Evolutionary conservation across 1,140 invertebrate species (phyloP), one percentile per base, ranked within the genome.

Genomic region (Drosophila sp.): DNA sequence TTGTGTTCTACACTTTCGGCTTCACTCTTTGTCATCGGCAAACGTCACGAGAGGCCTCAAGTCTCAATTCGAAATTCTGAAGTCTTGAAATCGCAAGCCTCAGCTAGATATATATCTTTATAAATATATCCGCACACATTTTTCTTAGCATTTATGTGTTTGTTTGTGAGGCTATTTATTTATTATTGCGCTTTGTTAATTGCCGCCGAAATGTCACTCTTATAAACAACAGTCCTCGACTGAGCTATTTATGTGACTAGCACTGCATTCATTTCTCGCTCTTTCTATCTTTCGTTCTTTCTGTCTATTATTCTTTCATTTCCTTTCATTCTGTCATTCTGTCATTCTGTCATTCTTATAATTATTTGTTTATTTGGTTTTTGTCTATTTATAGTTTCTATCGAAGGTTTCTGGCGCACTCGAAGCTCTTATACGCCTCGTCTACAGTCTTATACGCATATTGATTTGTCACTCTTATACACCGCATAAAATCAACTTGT

Each of bases 11-110:
- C 36, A 36, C 7, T 59, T 59, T 59, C 29, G n/a, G 16, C 13
- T 48, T 54, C 56, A 38, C 7, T 57, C 50, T 81, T 78, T 45
- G 62, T 43, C 78, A 65, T 76, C 38, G 46, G 54, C 41, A 63
- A 63, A 84, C 77, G 80, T 86, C 77, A 80, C 73, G 21, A 62
- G 45, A 46, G 4, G 45, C 8, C 25, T n/a, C 29, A 46, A 57
- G 62, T 54, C 2, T 9, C 41, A 43, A 18, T 14, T 38, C 41
- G 21, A 21, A 21, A n/a, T n/a, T n/a, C n/a, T 43, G 13, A 16
- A 43, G 40, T n/a, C 7, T 14, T 4, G 13, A 16, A 43, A 5
- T 16, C 14, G 2, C 41, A 43, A 16, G n/a, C 41, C 41, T 16
- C 16, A 41, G n/a, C n/a, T 16, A 41, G 9, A 9, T 36, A 36